Conservation (phyloP, 2,797 vertebrate species). For the Tapirus indicus region DNA sequence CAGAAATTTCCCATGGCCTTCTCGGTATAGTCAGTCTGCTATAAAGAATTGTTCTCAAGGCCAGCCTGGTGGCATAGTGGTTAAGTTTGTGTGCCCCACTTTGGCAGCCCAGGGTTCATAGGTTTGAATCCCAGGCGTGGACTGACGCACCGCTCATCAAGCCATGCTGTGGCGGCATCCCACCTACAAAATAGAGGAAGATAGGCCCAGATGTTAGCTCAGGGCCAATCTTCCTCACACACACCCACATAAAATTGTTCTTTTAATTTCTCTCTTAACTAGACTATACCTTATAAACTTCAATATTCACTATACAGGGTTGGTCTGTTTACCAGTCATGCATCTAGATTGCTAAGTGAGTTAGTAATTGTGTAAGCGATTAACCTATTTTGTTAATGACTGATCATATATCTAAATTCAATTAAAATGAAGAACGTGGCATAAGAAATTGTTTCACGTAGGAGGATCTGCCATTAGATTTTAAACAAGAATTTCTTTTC, state of each 20-base stretch:
- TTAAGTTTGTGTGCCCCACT: too few species aligned
- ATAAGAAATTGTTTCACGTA: not conserved
- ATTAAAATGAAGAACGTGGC: not conserved
- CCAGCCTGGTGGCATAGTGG: too few species aligned
- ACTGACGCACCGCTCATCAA: too few species aligned
- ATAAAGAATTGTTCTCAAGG: not conserved
- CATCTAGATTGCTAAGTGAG: not conserved
- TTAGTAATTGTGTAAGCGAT: not conserved
- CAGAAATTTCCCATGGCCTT: not conserved
- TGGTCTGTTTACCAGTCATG: not conserved
- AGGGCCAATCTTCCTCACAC: too few species aligned
- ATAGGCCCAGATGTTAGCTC: too few species aligned
- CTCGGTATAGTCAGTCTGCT: not conserved
- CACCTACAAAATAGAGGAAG: too few species aligned
- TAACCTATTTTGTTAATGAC: not conserved
- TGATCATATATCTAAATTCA: constrained; percentile 12
- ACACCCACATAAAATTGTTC: not conserved
- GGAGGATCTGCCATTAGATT: not conserved
- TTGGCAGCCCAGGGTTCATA: too few species aligned
- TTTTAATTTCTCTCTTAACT: not conserved
- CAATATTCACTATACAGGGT: not conserved
- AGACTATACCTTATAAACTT: not conserved
- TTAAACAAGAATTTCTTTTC: constrained; percentile 7
- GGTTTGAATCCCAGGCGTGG: too few species aligned
- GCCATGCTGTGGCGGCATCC: too few species aligned